Base-by-base conservation (phyloP, 92 coral and sea anemone species). In the Siderastrea radians region DNA sequence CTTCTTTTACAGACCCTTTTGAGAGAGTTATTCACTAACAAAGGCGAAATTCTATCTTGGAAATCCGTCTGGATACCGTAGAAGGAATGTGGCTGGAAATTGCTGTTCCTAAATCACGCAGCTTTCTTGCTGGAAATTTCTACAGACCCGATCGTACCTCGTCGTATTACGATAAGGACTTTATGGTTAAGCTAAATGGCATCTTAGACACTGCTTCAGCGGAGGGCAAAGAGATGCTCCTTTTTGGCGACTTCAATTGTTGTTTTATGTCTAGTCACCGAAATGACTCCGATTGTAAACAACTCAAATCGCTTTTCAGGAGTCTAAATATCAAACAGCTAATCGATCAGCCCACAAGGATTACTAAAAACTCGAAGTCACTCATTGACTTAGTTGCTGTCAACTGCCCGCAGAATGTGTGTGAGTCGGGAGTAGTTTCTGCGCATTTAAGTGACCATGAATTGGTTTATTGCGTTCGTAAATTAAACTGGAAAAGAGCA, bases 371-470 rank as follows among this genome's bases (percentile, higher is more conserved):
- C 61, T 9, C 61, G 11, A 55, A 14, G 7, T 7, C 61, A 9
- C 13, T 3, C 2, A 55, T 55, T 7, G 61, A 55, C 13, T 55
- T 55, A 5, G 13, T 55, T 7, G 61, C 14, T 7, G 13, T 14
- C 1, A 55, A 55, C 13, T 7, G 13, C 13, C 61, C 61, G 7
- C 61, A 55, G 61, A 55, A 55, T 55, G 13, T 1, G 11, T 7
- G 61, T 9, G 61, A 90, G 46, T 93, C 91, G 50, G 93, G 96
- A 78, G 96, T 93, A 3, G 66, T 93, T 43, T 48, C 65, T 38
- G 74, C 93, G 48, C 48, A 73, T 86, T 51, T 93, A 15, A 90
- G 96, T 85, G 96, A 91, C 63, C 91, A 91, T 74, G 85, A 91
- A 60, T 50, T 90, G 87, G 76, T 86, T 49, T 90, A 79, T 73